Percentiles rank a stretch among this genome's conserved stretches.
Conservation (phyloP, 2,888 invertebrate species). For the Electrophaes corylata region DNA sequence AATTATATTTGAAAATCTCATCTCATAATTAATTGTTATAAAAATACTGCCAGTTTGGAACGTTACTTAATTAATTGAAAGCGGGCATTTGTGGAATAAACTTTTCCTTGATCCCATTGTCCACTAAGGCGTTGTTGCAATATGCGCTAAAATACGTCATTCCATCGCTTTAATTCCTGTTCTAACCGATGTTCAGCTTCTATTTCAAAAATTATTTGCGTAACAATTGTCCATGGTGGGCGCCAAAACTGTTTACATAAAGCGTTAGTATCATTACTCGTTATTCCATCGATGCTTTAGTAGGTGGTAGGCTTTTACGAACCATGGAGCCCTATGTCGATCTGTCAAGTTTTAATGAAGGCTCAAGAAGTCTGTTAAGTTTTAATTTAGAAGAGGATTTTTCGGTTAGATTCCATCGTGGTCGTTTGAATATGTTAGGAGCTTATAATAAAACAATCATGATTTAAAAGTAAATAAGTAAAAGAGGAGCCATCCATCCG, state of each 20-base stretch:
- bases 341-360: conserved; percentile 58
- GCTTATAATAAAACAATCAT: conserved; percentile 6
- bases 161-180: not conserved
- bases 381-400: conserved; percentile 3
- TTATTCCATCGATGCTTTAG: not conserved
- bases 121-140: not conserved
- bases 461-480: conserved; percentile 1
- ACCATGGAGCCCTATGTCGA: conserved; percentile 43
- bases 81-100: conserved; percentile 46
- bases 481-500: not conserved
- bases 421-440: not conserved
- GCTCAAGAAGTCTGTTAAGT: conserved; percentile 16
- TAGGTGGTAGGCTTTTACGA: conserved; percentile 38
- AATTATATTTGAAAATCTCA: conserved; percentile 48
- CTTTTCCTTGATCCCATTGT: conserved; percentile 31
- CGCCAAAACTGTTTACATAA: not conserved
- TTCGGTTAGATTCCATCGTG: not conserved
- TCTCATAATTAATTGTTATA: conserved; percentile 59
- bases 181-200: not conserved
- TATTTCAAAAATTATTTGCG: not conserved
- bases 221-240: conserved; percentile 1
- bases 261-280: not conserved
- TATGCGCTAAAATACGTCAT: not conserved
- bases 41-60: conserved; percentile 53
- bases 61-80: conserved; percentile 58